Base-by-base conservation (phyloP, 2,797 vertebrate genomes). In the Orestias chungarensis region DNA sequence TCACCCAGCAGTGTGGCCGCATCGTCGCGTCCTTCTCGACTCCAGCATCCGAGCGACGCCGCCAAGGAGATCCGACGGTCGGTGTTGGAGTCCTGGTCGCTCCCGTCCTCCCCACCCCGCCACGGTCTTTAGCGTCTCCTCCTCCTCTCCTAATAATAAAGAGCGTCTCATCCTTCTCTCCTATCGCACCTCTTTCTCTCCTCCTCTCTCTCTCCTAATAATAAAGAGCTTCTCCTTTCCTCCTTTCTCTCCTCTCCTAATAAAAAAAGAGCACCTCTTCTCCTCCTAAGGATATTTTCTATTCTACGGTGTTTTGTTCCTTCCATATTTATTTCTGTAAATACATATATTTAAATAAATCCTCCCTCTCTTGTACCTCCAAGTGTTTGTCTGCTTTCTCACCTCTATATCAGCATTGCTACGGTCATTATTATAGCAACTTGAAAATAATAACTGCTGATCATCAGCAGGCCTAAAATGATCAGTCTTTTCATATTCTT, bases 1-100 rank as follows among this genome's bases (percentile, higher is more conserved):
- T 93, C 93, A 91, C 81, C 93, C 93, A 94, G 93, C 93, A 91
- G 92, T 93, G 94, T 80, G 88, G 93, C 90, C 92, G 94, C 95
- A 95, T 95, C 89, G 87, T 94, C 91, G 87, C 88, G 87, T 91
- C 91, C 88, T 86, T 90, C 75, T 88, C 88, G 75, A 64, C 85
- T 86, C 74, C 91, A 92, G 74, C 95, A 95, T 95, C 88, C 94
- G 94, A 94, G 93, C 94, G 91, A 86, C 88, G 83, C 86, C 38
- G 85, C 88, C 73, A 85, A 74, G 85, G n/a, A n/a, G n/a, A n/a
- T n/a, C 88, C 79, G 86, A 74, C 85, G 76, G 85, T 89, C 91
- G 85, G 78, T 85, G 79, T 83, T 75, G 76, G 79, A 82, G 87
- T 89, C 84, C 82, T 88, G 82, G 75, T 81, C 77, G 84, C 76